Evolutionary conservation across 2,888 invertebrate genomes (phyloP).

Genomic region (Incurvaria masculella): DNA sequence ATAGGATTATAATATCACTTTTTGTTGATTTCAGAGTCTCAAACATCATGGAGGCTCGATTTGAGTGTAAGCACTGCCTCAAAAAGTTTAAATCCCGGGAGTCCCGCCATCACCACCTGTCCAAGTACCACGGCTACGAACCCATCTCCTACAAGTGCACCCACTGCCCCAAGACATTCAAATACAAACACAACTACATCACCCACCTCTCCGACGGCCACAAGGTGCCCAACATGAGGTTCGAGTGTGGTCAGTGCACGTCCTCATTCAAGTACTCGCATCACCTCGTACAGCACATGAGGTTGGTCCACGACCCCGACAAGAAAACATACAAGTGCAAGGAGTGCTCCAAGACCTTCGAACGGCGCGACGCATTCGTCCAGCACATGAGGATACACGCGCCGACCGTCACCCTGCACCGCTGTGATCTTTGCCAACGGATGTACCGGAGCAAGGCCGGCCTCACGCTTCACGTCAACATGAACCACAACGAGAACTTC

Average conservation of each 20-base stretch:
- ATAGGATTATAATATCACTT: too few species aligned
- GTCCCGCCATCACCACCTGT: neutral
- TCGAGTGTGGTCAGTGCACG: slow-evolving; percentile 3
- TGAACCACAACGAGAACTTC: slow-evolving; percentile 6
- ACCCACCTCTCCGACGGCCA: slow-evolving; percentile 2
- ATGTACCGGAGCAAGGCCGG: slow-evolving; percentile 2
- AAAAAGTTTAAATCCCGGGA: neutral
- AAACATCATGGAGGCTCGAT: too few species aligned
- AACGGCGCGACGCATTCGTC: neutral
- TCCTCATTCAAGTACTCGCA: slow-evolving; percentile 5
- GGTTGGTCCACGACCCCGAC: neutral
- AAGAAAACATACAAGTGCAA: slow-evolving; percentile 1
- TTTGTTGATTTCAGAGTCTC: too few species aligned
- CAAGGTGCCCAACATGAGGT: neutral
- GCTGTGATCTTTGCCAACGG: neutral
- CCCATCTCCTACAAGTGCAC: neutral
- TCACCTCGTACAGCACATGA: slow-evolving; percentile 2
- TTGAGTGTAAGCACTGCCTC: slow-evolving; percentile 1
- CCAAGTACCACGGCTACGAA: neutral
- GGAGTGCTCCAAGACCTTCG: slow-evolving; percentile 1
- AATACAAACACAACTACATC: slow-evolving; percentile 1
- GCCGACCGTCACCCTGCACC: neutral
- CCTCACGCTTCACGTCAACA: slow-evolving; percentile 2
- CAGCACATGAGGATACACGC: neutral
- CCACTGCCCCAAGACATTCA: slow-evolving; percentile 2